These are phyloP conservation scores for Auanema freiburgensis DNA, from an alignment of 2,888 invertebrate species.

Conservation along the genomic window DNA sequence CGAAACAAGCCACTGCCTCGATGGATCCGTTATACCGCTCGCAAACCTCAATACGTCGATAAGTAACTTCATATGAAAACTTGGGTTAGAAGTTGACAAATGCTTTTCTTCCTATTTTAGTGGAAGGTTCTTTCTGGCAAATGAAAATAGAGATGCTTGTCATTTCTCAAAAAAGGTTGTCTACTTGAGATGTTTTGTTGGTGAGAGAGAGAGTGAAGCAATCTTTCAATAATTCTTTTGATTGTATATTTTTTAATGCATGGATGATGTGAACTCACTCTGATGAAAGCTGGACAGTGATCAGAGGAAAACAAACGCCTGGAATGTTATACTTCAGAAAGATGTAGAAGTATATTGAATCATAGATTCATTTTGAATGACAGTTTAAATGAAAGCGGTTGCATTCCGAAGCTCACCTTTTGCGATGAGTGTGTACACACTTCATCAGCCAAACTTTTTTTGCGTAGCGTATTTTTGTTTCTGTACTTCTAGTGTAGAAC, in stretches of 20 bases:
- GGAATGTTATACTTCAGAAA: not conserved
- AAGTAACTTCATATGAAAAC: no score
- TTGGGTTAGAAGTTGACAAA: no score
- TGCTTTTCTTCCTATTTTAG: no score
- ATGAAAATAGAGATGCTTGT: no score
- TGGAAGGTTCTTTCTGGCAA: no score
- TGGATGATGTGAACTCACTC: no score
- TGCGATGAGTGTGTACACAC: constrained; percentile 19
- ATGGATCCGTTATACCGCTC: constrained; percentile 26
- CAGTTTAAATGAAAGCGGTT: not conserved
- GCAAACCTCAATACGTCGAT: constrained; percentile 24
- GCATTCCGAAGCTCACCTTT: not conserved
- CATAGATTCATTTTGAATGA: not conserved
- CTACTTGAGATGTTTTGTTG: no score
- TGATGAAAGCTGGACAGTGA: constrained; percentile 41
- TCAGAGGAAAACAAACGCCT: constrained; percentile 4
- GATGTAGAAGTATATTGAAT: not conserved
- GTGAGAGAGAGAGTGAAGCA: no score
- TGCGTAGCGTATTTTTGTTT: constrained; percentile 15
- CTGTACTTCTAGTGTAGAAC: constrained; percentile 18
- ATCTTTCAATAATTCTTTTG: no score
- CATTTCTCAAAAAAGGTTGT: no score
- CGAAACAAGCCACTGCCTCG: constrained; percentile 41
- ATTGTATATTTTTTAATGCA: no score
- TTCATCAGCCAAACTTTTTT: constrained; percentile 18